Conservation (phyloP, 2,888 invertebrate species). For the Strigamia crassipes region DNA sequence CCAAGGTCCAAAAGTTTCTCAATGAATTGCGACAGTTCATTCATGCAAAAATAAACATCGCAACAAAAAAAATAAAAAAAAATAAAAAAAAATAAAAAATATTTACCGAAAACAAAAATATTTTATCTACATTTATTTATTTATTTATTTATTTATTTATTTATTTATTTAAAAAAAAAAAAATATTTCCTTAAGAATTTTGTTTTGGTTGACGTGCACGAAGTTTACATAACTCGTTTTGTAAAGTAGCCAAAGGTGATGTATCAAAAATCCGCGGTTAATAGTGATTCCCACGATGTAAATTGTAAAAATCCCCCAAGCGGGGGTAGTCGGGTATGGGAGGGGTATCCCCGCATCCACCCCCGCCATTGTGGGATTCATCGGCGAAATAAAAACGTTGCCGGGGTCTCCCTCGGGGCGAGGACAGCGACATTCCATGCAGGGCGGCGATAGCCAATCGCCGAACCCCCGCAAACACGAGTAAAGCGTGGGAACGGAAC, state of each 20-base stretch:
- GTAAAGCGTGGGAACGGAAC: conserved; percentile 30
- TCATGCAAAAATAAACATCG: no score
- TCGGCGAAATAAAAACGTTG: conserved; percentile 25
- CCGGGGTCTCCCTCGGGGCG: conserved; percentile 18
- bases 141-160: no score
- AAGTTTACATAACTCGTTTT: background rate
- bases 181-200: background rate
- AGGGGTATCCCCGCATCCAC: background rate
- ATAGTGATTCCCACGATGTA: background rate
- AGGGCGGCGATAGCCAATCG: conserved; percentile 22
- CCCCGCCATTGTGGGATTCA: background rate
- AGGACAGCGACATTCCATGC: conserved; percentile 26
- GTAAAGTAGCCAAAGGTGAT: no score
- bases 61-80: no score
- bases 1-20: conserved; percentile 1
- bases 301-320: background rate
- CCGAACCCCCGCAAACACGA: conserved; percentile 23
- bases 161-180: background rate
- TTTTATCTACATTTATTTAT: no score
- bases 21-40: background rate
- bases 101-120: no score
- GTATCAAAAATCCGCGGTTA: background rate
- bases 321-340: background rate
- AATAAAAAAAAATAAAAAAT: no score
- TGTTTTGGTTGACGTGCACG: background rate